Conservation (phyloP, 2,113 vertebrate genomes). For the Promerops cafer region DNA sequence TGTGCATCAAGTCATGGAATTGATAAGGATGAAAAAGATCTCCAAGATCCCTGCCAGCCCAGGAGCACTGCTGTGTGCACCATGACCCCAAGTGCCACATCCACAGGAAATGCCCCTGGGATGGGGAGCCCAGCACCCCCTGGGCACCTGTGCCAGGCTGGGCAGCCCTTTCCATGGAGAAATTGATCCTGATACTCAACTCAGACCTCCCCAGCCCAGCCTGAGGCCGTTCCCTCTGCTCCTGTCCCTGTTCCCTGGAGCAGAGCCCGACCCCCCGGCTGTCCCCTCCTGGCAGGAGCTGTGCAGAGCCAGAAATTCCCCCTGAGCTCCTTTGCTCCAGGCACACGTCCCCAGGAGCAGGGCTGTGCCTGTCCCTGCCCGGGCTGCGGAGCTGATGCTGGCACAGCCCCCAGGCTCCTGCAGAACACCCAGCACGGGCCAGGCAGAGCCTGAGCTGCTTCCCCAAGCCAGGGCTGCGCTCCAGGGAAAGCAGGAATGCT, state of each 20-base stretch:
- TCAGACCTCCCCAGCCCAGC: neutral
- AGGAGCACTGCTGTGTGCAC: neutral
- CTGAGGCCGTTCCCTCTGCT: neutral
- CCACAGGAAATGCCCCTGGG: neutral
- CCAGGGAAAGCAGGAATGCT: neutral
- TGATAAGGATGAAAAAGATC: neutral
- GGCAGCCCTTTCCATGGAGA: neutral
- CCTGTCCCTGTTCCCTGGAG: neutral
- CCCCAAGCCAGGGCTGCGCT: neutral
- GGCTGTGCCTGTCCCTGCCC: neutral
- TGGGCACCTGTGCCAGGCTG: neutral
- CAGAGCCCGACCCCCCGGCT: neutral
- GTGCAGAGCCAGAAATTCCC: neutral
- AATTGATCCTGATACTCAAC: neutral
- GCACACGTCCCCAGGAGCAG: neutral
- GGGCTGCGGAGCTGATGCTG: neutral
- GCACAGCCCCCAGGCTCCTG: neutral
- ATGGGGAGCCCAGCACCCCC: too few relatives aligned
- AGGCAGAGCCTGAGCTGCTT: neutral
- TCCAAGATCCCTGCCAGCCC: neutral
- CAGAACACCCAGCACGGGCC: neutral
- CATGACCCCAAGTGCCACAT: neutral
- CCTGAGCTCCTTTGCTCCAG: neutral
- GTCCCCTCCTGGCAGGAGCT: neutral
- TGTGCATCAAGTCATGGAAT: fast-evolving